Conservation (phyloP, 2,797 vertebrate species). For the Fundulus diaphanus region DNA sequence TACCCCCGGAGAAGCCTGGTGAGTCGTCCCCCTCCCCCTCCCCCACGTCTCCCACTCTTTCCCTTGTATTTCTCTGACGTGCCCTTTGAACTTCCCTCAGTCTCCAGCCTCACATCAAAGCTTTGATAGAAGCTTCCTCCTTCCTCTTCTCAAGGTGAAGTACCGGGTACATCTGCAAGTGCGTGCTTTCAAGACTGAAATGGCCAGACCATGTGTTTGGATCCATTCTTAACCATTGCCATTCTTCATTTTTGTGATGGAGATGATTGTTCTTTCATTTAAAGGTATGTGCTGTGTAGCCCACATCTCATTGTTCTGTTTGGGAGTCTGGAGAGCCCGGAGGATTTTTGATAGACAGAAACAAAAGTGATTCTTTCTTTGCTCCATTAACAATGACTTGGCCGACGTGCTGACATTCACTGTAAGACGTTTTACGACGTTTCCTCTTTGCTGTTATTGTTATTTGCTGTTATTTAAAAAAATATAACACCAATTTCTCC, state of each 20-base stretch:
- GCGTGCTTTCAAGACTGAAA: constrained; percentile 14
- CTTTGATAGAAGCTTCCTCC: constrained; percentile 65
- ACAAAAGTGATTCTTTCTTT: background rate
- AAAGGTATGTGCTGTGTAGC: background rate
- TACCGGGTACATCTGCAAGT: constrained; percentile 30
- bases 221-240: constrained; percentile 7
- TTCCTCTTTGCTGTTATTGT: background rate
- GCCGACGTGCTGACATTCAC: background rate
- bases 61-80: constrained; percentile 60
- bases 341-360: background rate
- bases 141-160: constrained; percentile 72
- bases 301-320: background rate
- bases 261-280: constrained; percentile 8
- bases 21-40: constrained; percentile 29
- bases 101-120: constrained; percentile 74
- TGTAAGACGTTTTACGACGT: background rate
- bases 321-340: background rate
- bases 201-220: constrained; percentile 19
- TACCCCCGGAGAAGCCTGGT: constrained; percentile 54
- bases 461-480: background rate
- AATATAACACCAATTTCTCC: background rate
- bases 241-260: constrained; percentile 13
- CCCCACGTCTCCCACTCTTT: constrained; percentile 38
- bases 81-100: constrained; percentile 72
- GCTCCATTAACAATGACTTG: background rate